Conservation (phyloP, 2,888 invertebrate genomes). For the Sthenelais limicola region DNA sequence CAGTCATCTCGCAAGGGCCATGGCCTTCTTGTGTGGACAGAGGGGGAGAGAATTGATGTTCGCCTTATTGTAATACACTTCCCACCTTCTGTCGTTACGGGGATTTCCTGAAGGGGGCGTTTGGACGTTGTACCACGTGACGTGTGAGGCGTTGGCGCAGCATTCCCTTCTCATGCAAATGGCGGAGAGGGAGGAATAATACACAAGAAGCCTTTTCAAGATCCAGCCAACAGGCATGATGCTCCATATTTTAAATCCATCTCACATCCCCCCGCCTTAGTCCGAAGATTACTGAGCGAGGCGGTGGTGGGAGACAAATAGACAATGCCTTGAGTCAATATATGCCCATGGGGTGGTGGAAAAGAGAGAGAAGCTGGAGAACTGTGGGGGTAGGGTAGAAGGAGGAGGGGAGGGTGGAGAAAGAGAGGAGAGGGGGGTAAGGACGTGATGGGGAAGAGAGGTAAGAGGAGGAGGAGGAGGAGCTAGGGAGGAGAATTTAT, state of each 20-base stretch:
- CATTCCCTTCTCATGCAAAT: slow-evolving; percentile 32
- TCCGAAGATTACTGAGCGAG: slow-evolving; percentile 28
- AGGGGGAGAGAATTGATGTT: too few species aligned
- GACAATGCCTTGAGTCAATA: slow-evolving; percentile 22
- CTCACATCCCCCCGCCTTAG: slow-evolving; percentile 17
- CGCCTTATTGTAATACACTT: slow-evolving; percentile 11
- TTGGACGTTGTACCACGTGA: background rate
- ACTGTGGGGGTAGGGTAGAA: too few species aligned
- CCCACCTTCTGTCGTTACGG: slow-evolving; percentile 30
- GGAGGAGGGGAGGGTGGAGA: too few species aligned
- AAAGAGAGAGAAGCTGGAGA: too few species aligned
- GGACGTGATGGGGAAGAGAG: too few species aligned
- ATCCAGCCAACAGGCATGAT: slow-evolving; percentile 6
- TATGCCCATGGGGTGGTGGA: slow-evolving; percentile 2
- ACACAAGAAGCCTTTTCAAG: slow-evolving; percentile 30
- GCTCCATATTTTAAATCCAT: slow-evolving; percentile 36
- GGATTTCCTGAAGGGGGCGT: slow-evolving; percentile 19
- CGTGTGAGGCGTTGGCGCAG: background rate
- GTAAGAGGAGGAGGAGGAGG: too few species aligned
- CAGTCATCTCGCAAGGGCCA: too few species aligned
- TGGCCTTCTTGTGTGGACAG: too few species aligned
- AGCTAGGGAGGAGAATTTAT: too few species aligned
- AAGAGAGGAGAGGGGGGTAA: too few species aligned
- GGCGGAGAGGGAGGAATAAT: slow-evolving; percentile 13
- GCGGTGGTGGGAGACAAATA: slow-evolving; percentile 6